phyloP scores from a whole-genome alignment of 1,140 invertebrate species.

The Chionoecetes opilio region DNA sequence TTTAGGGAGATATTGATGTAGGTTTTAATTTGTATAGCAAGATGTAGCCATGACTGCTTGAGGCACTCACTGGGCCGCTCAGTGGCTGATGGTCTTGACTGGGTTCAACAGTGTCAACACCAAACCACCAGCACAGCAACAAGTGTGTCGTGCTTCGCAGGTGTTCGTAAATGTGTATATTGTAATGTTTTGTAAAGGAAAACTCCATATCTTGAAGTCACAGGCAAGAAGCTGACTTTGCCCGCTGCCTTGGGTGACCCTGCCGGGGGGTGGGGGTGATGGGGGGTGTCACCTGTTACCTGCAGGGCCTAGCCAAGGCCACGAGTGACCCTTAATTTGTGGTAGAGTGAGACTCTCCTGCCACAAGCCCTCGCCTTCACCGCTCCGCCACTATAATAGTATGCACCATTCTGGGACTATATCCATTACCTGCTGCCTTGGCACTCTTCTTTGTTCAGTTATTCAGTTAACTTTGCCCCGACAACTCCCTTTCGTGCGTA shows the following conservation, averaged over 20 bases:
- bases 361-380: slow-evolving; percentile 3
- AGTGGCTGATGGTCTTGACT: neutral
- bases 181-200: neutral
- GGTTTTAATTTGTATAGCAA: neutral
- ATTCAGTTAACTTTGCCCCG: no score
- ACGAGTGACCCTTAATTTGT: neutral
- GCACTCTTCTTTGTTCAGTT: no score
- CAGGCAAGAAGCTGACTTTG: neutral
- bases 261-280: neutral
- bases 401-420: neutral
- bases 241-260: neutral
- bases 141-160: neutral
- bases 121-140: neutral
- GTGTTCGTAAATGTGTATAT: neutral
- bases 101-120: neutral
- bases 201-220: slow-evolving; percentile 14
- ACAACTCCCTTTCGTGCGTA: no score
- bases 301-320: neutral
- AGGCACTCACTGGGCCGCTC: neutral
- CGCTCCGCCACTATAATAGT: neutral
- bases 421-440: no score
- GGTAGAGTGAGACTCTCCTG: neutral
- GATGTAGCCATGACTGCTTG: neutral
- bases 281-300: slow-evolving; percentile 22
- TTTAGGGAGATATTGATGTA: neutral